These are phyloP conservation scores for Nyctibius bracteatus DNA, from an alignment of 2,113 vertebrate species.

Conservation along the genomic window DNA sequence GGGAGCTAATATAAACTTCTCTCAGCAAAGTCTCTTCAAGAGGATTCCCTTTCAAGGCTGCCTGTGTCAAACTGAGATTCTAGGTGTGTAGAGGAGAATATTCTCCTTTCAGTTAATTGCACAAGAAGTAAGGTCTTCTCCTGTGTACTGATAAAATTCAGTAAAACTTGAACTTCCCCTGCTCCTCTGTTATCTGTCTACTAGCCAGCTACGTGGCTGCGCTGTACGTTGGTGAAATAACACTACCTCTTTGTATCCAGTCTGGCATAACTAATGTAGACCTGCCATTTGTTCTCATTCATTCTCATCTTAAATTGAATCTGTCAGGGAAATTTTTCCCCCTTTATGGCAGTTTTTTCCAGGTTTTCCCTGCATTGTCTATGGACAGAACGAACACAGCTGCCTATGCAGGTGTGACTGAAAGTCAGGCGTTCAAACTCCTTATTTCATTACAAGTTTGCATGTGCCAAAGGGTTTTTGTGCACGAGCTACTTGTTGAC, in stretches of 20 bases:
- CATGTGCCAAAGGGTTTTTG: constrained; percentile 18
- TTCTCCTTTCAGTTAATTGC: not conserved
- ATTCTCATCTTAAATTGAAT: not conserved
- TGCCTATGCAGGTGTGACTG: not conserved
- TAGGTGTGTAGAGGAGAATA: not conserved
- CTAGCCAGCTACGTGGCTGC: not conserved
- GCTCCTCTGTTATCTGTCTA: not conserved
- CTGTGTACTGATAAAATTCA: not conserved
- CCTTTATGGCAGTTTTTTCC: not conserved
- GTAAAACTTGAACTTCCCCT: not conserved
- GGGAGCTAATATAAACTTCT: constrained; percentile 25
- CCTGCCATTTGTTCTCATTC: not conserved
- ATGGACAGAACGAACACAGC: not conserved
- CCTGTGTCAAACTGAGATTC: not conserved
- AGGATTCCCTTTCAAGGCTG: not conserved
- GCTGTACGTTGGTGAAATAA: not conserved
- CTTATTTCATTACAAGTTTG: not conserved
- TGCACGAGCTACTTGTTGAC: constrained; percentile 41
- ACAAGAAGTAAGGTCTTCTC: not conserved
- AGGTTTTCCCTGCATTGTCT: not conserved
- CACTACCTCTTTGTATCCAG: not conserved
- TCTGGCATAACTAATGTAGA: not conserved
- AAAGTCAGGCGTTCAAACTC: not conserved
- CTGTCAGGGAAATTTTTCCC: not conserved
- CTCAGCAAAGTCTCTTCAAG: not conserved